These are phyloP conservation scores for Xanthia togata DNA, from an alignment of 2,888 invertebrate genomes.

Conservation along the genomic window DNA sequence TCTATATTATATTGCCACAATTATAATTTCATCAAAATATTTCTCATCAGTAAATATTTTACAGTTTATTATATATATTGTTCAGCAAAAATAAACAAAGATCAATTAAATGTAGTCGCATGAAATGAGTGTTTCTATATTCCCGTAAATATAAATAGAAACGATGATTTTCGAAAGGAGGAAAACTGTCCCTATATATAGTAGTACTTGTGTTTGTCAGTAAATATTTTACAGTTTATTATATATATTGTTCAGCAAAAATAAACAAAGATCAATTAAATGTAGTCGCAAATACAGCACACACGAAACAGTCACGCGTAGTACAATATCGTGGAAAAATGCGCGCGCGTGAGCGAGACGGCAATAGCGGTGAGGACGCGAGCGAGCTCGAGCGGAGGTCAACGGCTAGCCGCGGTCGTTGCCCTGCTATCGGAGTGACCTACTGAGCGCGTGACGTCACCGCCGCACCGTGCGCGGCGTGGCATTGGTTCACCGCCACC, in stretches of 20 bases:
- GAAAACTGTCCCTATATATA: constrained; percentile 10
- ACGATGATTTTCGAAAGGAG: constrained; percentile 16
- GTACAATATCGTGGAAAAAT: constrained; percentile 83
- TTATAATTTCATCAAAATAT: constrained; percentile 45
- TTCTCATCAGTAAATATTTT: constrained; percentile 48
- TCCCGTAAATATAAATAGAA: background rate
- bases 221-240: constrained; percentile 59
- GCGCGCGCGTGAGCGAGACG: constrained; percentile 82
- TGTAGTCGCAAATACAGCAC: constrained; percentile 78
- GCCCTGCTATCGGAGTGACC: constrained; percentile 91
- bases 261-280: constrained; percentile 77
- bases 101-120: constrained; percentile 77
- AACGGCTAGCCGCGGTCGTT: constrained; percentile 91
- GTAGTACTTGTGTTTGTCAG: constrained; percentile 19
- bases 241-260: constrained; percentile 69
- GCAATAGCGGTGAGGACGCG: constrained; percentile 85
- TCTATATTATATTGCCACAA: constrained; percentile 32
- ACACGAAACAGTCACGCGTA: constrained; percentile 80
- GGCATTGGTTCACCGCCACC: constrained; percentile 80
- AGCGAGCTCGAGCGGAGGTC: constrained; percentile 89
- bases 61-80: constrained; percentile 65
- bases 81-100: constrained; percentile 74
- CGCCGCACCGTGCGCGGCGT: constrained; percentile 85
- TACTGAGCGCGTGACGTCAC: constrained; percentile 91
- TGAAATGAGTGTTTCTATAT: background rate